Conservation (phyloP, 2,888 invertebrate genomes). For the Camponotus fellah region DNA sequence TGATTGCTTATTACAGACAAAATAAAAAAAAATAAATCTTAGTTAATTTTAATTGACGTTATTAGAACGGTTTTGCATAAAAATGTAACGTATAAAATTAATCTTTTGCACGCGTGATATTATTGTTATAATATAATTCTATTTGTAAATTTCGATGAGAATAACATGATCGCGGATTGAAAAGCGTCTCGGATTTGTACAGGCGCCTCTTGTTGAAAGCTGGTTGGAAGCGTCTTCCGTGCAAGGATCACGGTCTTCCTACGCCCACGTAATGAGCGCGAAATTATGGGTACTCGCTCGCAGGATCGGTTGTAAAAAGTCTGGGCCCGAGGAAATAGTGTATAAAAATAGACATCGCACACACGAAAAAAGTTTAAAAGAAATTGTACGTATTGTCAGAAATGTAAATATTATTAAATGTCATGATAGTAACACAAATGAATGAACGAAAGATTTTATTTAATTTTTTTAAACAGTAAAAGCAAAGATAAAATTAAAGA, state of each 20-base stretch:
- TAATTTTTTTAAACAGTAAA: background rate
- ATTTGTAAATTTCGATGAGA: background rate
- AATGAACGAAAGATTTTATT: background rate
- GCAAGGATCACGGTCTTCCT: constrained; percentile 38
- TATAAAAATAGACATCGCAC: background rate
- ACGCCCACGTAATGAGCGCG: constrained; percentile 56
- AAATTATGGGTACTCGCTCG: constrained; percentile 47
- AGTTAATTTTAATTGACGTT: background rate
- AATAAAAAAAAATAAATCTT: background rate
- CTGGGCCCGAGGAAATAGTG: background rate
- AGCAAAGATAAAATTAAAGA: background rate
- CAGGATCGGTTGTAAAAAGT: constrained; percentile 15
- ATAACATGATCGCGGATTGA: constrained; percentile 10
- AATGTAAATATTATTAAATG: background rate
- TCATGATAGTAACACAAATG: background rate
- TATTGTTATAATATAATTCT: constrained; percentile 3
- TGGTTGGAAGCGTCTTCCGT: constrained; percentile 15
- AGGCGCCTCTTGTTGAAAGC: constrained; percentile 29
- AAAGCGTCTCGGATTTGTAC: background rate
- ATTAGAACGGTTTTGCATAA: background rate
- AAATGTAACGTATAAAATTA: constrained; percentile 11
- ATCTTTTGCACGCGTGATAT: background rate
- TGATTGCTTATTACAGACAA: background rate
- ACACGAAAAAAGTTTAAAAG: background rate
- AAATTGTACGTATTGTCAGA: background rate